Conservation (phyloP, 2,113 vertebrate genomes). For the Elaphurus davidianus region DNA sequence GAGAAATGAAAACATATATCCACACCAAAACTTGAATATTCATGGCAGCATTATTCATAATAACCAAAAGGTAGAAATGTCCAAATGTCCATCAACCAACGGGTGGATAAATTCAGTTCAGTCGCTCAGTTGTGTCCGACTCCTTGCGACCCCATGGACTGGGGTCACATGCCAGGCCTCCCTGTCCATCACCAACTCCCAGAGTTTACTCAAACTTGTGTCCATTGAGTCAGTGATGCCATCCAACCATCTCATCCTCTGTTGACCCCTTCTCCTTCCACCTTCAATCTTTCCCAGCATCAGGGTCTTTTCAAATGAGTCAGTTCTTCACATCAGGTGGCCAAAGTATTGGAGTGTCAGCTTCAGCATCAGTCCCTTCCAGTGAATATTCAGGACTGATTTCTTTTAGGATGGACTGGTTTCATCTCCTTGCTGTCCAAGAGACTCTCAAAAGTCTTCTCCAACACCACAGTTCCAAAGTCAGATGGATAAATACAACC, state of each 20-base stretch:
- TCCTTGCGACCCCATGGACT: not conserved
- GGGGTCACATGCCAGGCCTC: not conserved
- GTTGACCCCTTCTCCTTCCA: not conserved
- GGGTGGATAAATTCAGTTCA: not conserved
- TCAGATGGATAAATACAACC: not conserved
- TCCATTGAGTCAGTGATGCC: not conserved
- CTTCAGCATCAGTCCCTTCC: not conserved
- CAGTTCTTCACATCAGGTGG: not conserved
- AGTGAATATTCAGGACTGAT: not conserved
- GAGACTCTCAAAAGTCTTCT: not conserved
- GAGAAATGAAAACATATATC: not conserved
- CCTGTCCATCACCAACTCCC: not conserved
- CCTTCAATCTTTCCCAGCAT: not conserved
- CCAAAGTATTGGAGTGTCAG: not conserved
- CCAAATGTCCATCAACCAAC: not conserved
- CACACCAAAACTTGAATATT: not conserved
- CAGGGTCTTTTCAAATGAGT: not conserved
- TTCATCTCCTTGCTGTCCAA: not conserved
- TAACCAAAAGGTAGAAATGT: not conserved
- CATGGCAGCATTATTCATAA: not conserved
- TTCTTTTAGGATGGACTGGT: not conserved
- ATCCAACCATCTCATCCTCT: not conserved
- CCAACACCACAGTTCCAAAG: not conserved
- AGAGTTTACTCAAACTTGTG: not conserved
- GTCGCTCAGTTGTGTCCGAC: rapidly evolving